Evolutionary conservation across 1,140 invertebrate genomes (phyloP), one percentile per base, ranked within the genome.

Genomic region (Cyclargus thomasi): DNA sequence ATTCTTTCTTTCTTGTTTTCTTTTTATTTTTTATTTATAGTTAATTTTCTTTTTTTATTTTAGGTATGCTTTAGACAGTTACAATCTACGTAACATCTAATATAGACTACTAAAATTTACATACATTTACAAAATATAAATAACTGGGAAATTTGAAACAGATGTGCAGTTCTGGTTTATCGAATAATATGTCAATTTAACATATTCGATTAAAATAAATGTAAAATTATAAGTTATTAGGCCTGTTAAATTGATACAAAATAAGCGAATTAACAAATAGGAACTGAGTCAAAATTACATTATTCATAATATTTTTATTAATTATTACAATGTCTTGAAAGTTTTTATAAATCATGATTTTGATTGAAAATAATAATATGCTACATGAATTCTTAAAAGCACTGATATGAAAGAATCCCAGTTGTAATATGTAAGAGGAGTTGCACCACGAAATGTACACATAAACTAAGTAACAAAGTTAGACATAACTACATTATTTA

Each of bases 81-180:
- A 86, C 83, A 84, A 80, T 85, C 86, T 89, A 89, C 79, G 79
- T 88, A 89, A 88, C 84, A 86, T 89, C 84, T 89, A 88, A 86
- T 80, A 82, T 85, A 83, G 76, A 83, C 83, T 86, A 88, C 84
- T 75, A 78, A 73, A 82, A 83, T 88, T 87, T 86, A 87, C 79
- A 88, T 82, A 85, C 86, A 88, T 88, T 86, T 85, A 87, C 82
- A 86, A 83, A 74, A 78, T 70, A 62, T 72, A 78, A 74, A 69
- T 80, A 83, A 86, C 84, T 86, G 86, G 84, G 81, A 79, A 80
- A 55, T 55, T 57, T 66, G 59, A 35, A 66, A 36, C 59, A 59
- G 55, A 66, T 66, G 53, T 66, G 65, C 65, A 66, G 29, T 66
- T 66, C 35, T 66, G 29, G 18, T 35, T 59, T 35, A 66, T 35